These are phyloP conservation scores for Cheilosia impressa DNA, from an alignment of 2,888 invertebrate species.

Conservation along the genomic window DNA sequence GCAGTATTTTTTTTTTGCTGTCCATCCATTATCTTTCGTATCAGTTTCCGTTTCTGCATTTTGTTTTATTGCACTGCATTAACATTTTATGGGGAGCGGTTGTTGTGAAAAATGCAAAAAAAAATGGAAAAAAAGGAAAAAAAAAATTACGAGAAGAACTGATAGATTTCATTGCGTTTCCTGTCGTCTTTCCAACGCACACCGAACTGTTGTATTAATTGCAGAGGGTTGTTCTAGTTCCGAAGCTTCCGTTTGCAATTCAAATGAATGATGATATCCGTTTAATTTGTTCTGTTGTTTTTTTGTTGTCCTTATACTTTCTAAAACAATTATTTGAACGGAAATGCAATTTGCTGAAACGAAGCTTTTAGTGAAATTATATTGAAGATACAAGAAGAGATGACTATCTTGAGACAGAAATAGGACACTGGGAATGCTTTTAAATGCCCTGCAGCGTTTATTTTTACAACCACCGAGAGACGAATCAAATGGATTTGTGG, in stretches of 20 bases:
- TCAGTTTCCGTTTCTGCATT: constrained; percentile 36
- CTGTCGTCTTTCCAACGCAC: constrained; percentile 51
- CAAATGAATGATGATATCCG: constrained; percentile 57
- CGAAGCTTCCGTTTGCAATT: constrained; percentile 65
- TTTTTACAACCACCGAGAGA: background rate
- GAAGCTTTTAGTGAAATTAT: constrained; percentile 58
- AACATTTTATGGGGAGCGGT: constrained; percentile 25
- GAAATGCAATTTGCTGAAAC: constrained; percentile 59
- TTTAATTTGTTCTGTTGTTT: constrained; percentile 7
- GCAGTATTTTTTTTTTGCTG: constrained; percentile 10
- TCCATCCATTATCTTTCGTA: constrained; percentile 43
- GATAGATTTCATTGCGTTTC: constrained; percentile 46
- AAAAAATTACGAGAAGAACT: background rate
- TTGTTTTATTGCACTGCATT: constrained; percentile 62
- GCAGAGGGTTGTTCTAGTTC: constrained; percentile 40
- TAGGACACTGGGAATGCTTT: constrained; percentile 11
- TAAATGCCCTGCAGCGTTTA: background rate
- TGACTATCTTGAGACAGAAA: constrained; percentile 45
- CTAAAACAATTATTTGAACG: constrained; percentile 60
- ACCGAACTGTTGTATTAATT: constrained; percentile 43
- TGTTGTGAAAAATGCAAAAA: constrained; percentile 4
- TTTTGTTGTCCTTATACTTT: constrained; percentile 30
- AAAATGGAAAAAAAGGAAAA: no score
- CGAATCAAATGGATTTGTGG: background rate
- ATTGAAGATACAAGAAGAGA: constrained; percentile 7